Evolutionary conservation across 2,797 vertebrate genomes (phyloP).

Genomic region (Phalloptychus januarius): DNA sequence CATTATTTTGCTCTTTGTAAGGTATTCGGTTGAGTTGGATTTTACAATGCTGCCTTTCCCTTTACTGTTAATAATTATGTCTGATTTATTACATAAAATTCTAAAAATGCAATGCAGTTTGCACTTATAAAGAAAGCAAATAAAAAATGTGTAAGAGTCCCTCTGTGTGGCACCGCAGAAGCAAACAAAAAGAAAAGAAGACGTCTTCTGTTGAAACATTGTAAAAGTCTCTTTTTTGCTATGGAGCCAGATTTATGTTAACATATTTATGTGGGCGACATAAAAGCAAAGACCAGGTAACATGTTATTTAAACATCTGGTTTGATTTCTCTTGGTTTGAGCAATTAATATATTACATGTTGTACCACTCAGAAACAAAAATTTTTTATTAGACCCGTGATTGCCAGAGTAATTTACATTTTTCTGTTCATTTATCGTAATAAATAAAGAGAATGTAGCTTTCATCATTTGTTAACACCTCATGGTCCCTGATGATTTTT

Average conservation of each 20-base stretch:
- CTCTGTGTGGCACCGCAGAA: background rate
- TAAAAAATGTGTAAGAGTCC: background rate
- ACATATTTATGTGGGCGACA: background rate
- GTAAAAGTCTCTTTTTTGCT: background rate
- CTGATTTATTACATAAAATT: background rate
- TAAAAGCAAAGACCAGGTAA: background rate
- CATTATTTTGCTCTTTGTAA: background rate
- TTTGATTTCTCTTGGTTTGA: background rate
- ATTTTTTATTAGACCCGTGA: background rate
- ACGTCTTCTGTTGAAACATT: background rate
- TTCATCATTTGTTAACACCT: background rate
- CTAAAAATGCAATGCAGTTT: background rate
- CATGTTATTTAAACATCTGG: background rate
- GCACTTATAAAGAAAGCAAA: background rate
- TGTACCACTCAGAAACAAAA: background rate
- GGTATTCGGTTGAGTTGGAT: background rate
- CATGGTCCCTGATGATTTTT: background rate
- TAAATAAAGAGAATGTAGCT: background rate
- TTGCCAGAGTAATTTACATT: background rate
- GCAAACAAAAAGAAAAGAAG: background rate
- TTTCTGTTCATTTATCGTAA: background rate
- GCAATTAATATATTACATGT: background rate
- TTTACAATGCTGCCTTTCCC: background rate
- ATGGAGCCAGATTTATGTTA: background rate
- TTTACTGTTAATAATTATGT: background rate